phyloP scores from a whole-genome alignment of 2,888 invertebrate genomes.

The Biston stratarius region DNA sequence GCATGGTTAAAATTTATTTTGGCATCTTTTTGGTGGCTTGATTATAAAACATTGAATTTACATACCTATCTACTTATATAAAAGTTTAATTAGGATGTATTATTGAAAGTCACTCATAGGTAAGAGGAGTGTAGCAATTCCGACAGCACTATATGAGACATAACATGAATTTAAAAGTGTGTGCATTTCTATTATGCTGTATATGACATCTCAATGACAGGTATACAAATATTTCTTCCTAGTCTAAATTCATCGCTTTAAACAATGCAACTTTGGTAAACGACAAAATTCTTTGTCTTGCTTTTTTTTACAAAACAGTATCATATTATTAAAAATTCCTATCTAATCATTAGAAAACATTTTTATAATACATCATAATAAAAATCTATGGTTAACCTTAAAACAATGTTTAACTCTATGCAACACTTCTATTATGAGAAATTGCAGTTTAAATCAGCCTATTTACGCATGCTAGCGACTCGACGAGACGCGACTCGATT shows the following conservation, averaged over 20 bases:
- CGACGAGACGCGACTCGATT: too few species aligned
- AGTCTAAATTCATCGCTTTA: constrained; percentile 22
- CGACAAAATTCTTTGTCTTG: constrained; percentile 47
- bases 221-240: constrained; percentile 6
- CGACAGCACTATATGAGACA: too few species aligned
- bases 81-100: too few species aligned
- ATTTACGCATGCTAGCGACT: background rate
- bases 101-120: too few species aligned
- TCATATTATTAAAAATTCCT: constrained; percentile 59
- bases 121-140: too few species aligned
- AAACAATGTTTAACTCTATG: constrained; percentile 9
- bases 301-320: constrained; percentile 65
- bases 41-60: too few species aligned
- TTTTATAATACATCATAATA: constrained; percentile 6
- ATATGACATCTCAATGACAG: too few species aligned
- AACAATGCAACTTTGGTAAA: constrained; percentile 28
- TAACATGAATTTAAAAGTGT: too few species aligned
- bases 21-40: too few species aligned
- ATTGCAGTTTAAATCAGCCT: background rate
- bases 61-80: too few species aligned
- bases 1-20: too few species aligned
- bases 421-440: constrained; percentile 13
- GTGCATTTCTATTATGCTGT: too few species aligned
- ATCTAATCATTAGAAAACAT: constrained; percentile 55
- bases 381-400: constrained; percentile 4